These are phyloP conservation scores for Lasioglossum morio DNA, from an alignment of 2,888 invertebrate species.

Conservation along the genomic window DNA sequence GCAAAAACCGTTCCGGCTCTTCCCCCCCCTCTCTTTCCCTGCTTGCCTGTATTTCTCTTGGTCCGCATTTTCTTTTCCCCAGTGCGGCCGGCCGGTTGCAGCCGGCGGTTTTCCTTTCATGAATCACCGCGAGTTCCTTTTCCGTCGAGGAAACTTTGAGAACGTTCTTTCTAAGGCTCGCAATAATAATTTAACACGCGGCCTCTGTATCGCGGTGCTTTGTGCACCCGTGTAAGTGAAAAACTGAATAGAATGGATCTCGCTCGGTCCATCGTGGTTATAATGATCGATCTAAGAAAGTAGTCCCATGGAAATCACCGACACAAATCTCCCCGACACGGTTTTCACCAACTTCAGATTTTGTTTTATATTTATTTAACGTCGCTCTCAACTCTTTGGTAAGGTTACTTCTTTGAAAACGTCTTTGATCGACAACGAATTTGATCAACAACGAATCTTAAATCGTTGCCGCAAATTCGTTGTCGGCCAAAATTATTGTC, in stretches of 20 bases:
- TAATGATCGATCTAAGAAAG: neutral
- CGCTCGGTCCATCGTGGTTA: neutral
- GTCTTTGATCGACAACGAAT: no score
- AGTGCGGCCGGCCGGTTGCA: neutral
- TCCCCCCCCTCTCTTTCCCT: neutral
- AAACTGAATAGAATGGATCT: constrained; percentile 5
- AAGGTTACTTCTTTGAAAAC: no score
- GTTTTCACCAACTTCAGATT: no score
- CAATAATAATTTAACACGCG: constrained; percentile 17
- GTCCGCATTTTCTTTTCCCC: neutral
- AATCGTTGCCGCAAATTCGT: no score
- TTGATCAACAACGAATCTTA: no score
- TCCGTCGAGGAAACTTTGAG: constrained; percentile 7
- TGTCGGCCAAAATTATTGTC: no score
- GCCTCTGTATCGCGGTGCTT: neutral
- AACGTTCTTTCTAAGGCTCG: neutral
- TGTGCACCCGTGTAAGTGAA: neutral
- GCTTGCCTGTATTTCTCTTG: neutral
- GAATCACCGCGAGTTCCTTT: constrained; percentile 25
- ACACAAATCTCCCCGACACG: no score
- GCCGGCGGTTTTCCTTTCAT: neutral
- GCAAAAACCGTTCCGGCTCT: neutral
- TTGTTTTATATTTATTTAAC: no score
- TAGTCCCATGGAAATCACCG: no score
- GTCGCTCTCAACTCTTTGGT: no score